These are phyloP conservation scores for Polyommatus iphigenia DNA, from an alignment of 2,888 invertebrate species.

Conservation along the genomic window DNA sequence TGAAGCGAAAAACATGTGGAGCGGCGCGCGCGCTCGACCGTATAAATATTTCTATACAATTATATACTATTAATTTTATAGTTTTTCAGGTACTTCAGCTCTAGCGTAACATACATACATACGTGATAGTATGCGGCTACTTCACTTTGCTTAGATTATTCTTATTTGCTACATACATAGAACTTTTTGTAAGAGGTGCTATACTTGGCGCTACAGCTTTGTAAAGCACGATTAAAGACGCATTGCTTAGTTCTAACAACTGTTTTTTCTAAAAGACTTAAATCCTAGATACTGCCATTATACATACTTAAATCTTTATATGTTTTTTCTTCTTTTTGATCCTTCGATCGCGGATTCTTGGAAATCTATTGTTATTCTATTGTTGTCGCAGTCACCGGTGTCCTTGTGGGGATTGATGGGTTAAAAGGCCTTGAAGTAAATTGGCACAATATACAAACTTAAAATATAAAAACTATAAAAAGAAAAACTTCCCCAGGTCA, in stretches of 20 bases:
- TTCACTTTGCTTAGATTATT: not conserved
- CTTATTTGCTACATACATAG: not conserved
- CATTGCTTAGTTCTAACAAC: no score
- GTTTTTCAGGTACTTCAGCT: not conserved
- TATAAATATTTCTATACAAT: conserved; percentile 4
- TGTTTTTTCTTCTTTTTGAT: not conserved
- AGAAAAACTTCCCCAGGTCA: no score
- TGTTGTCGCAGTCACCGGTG: no score
- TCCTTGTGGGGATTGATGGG: no score
- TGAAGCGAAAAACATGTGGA: not conserved
- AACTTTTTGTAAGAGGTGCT: not conserved
- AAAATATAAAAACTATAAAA: no score
- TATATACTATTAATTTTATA: not conserved
- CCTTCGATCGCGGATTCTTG: no score
- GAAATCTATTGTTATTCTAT: no score
- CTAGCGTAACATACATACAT: not conserved
- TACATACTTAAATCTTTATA: no score
- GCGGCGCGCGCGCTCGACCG: conserved; percentile 13
- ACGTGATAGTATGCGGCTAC: not conserved
- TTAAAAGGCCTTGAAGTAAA: not conserved
- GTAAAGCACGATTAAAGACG: not conserved
- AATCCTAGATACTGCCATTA: no score
- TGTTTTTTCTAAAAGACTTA: no score
- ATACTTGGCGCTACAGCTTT: not conserved
- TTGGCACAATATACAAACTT: no score